phyloP scores from a whole-genome alignment of 2,888 invertebrate species.

The Chorisops tibialis region DNA sequence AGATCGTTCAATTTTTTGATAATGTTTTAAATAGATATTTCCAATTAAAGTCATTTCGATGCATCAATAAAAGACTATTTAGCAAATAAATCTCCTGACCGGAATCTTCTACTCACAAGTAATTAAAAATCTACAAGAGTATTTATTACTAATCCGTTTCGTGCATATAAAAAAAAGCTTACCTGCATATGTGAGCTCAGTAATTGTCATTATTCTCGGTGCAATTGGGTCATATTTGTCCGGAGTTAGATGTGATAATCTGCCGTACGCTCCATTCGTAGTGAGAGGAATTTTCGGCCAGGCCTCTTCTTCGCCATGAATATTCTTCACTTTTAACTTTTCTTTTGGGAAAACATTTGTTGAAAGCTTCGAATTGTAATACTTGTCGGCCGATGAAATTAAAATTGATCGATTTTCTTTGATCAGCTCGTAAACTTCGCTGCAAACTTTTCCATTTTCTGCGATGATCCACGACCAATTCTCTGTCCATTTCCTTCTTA shows the following conservation, averaged over 20 bases:
- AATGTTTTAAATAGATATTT: too few species aligned
- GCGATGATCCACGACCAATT: slow-evolving; percentile 26
- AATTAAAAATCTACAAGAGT: too few species aligned
- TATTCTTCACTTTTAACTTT: slow-evolving; percentile 5
- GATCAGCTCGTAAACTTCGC: slow-evolving; percentile 25
- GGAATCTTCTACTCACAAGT: too few species aligned
- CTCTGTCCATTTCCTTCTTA: slow-evolving; percentile 4
- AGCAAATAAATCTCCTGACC: too few species aligned
- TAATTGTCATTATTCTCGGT: not conserved
- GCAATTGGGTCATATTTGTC: slow-evolving; percentile 20
- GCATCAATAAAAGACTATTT: too few species aligned
- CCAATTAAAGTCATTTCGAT: too few species aligned
- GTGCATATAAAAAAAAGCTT: too few species aligned
- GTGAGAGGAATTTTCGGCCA: slow-evolving; percentile 22
- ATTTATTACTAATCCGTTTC: too few species aligned
- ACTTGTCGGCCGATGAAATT: slow-evolving; percentile 2
- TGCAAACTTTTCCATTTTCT: slow-evolving; percentile 27
- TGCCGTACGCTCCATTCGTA: slow-evolving; percentile 23
- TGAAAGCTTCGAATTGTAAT: slow-evolving; percentile 10
- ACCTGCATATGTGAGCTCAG: slow-evolving; percentile 2
- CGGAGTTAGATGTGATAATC: slow-evolving; percentile 14
- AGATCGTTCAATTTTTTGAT: too few species aligned
- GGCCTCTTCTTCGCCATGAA: slow-evolving; percentile 4
- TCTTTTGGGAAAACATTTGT: slow-evolving; percentile 18
- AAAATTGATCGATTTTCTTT: slow-evolving; percentile 2